A percentile compares a stretch with the other conserved stretches of the same genome.
phyloP scores from a whole-genome alignment of 2,797 vertebrate species.

The Pipistrellus kuhlii region DNA sequence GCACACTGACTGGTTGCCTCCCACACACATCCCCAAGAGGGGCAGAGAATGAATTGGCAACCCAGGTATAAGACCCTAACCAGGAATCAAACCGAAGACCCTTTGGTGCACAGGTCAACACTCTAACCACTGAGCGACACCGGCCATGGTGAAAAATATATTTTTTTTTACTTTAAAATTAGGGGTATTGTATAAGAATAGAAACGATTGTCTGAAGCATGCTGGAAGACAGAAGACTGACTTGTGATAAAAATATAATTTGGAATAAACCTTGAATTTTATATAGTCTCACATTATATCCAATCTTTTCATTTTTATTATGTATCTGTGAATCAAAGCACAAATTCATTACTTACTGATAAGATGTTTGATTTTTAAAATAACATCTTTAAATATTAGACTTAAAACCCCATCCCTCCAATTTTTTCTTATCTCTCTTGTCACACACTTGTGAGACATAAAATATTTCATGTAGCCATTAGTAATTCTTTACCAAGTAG shows the following conservation, averaged over 20 bases:
- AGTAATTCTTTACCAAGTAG: neutral
- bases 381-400: slow-evolving; percentile 4
- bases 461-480: neutral
- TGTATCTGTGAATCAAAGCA: too few species aligned
- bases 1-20: too few species aligned
- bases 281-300: neutral
- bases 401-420: neutral
- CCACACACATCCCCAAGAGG: too few species aligned
- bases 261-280: slow-evolving; percentile 5
- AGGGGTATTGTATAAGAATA: neutral
- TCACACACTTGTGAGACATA: neutral
- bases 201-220: neutral
- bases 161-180: neutral
- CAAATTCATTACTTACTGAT: neutral
- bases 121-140: too few species aligned
- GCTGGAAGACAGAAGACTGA: neutral
- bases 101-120: too few species aligned
- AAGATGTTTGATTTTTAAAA: slow-evolving; percentile 15
- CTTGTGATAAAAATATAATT: neutral
- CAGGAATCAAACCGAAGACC: too few species aligned
- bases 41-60: too few species aligned
- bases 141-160: too few species aligned
- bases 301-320: neutral
- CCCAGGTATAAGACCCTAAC: too few species aligned
- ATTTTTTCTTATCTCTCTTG: neutral